Conservation (phyloP, 2,888 invertebrate genomes). For the Scaptomyza reducta region DNA sequence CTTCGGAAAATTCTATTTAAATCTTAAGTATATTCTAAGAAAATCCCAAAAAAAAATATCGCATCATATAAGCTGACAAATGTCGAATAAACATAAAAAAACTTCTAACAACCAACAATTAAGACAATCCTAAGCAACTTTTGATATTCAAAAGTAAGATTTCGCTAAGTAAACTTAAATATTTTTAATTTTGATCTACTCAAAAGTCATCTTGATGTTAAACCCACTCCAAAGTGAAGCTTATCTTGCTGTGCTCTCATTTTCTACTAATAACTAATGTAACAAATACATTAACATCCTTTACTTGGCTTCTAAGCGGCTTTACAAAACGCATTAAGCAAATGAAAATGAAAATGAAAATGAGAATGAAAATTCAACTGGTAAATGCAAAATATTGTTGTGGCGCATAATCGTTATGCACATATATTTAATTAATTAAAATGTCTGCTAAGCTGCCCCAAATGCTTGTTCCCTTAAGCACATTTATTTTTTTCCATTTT, state of each 20-base stretch:
- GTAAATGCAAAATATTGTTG: conserved; percentile 27
- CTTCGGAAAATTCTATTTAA: no score
- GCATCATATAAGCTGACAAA: no score
- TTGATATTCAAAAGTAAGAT: no score
- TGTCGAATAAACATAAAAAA: no score
- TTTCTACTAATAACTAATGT: neutral
- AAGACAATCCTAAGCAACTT: no score
- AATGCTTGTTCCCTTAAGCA: conserved; percentile 17
- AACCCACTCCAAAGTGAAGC: no score
- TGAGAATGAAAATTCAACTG: conserved; percentile 43
- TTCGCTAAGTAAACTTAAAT: no score
- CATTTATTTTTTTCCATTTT: conserved; percentile 2
- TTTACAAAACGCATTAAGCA: conserved; percentile 67
- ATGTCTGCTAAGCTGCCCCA: conserved; percentile 44
- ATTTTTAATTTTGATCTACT: no score
- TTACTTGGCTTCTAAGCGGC: conserved; percentile 59
- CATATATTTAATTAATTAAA: conserved; percentile 65
- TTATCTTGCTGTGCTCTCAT: neutral
- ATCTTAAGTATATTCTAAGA: no score
- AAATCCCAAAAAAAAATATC: no score
- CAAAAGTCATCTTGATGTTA: neutral
- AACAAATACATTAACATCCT: conserved; percentile 18
- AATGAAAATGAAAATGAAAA: conserved; percentile 65
- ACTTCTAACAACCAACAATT: no score
- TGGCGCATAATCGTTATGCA: conserved; percentile 22